phyloP scores from a whole-genome alignment of 2,113 vertebrate species.

The Donacobius atricapilla region DNA sequence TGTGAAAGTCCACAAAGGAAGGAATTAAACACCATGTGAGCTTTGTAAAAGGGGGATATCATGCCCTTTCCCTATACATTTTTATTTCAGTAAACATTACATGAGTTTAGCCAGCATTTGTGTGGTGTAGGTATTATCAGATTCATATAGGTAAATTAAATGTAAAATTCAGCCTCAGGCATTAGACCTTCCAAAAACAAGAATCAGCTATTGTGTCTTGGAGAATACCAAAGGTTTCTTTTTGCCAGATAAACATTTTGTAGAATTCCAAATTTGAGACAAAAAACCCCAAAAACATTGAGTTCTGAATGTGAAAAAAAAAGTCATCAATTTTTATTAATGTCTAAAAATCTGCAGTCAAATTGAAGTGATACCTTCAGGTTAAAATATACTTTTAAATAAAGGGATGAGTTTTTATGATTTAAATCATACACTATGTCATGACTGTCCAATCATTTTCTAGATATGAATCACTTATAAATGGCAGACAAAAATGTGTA shows the following conservation, averaged over 20 bases:
- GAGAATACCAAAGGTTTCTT: background rate
- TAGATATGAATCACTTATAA: background rate
- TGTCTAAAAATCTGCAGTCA: background rate
- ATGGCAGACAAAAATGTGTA: background rate
- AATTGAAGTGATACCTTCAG: background rate
- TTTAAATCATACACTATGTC: background rate
- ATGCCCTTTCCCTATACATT: background rate
- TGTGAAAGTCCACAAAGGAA: background rate
- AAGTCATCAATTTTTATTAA: background rate
- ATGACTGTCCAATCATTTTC: background rate
- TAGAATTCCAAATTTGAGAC: background rate
- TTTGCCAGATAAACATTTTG: background rate
- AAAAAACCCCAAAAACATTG: background rate
- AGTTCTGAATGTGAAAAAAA: background rate
- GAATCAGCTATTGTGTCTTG: background rate
- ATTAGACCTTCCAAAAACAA: background rate
- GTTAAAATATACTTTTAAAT: background rate
- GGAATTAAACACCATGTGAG: background rate
- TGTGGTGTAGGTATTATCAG: background rate
- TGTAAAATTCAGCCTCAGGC: background rate
- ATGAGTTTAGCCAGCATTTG: background rate
- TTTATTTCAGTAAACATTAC: background rate
- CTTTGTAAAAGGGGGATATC: background rate
- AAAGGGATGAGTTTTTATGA: fast-evolving
- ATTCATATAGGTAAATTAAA: background rate